A percentile compares a stretch with the other conserved stretches of the same genome.
Conservation (phyloP, 2,888 invertebrate genomes). For the Scaptomyza reducta region DNA sequence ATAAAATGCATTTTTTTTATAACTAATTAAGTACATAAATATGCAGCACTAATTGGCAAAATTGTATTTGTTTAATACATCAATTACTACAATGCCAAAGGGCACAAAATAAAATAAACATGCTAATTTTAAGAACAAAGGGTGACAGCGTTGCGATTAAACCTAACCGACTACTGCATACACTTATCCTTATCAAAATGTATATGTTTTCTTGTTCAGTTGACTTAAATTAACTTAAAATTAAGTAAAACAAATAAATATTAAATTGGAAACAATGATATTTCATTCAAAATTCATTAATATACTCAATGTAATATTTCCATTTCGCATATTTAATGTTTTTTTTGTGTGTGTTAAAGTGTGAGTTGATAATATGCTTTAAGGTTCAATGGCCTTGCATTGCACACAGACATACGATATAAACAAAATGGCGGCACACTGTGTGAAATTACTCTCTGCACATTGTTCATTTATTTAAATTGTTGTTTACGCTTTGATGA, state of each 20-base stretch:
- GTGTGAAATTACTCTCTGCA: conserved; percentile 2
- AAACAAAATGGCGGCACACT: conserved; percentile 44
- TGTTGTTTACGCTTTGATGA: conserved; percentile 22
- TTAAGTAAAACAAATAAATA: background rate
- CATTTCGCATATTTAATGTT: background rate
- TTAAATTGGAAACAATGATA: background rate
- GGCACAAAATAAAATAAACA: background rate
- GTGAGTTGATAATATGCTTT: conserved; percentile 12
- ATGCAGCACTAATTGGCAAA: conserved; percentile 1
- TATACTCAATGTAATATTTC: conserved; percentile 1
- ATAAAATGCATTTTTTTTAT: conserved; percentile 1
- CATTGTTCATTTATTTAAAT: conserved; percentile 44
- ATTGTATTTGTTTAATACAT: background rate
- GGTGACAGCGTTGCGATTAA: background rate
- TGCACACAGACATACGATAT: background rate
- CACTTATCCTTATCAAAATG: too few relatives aligned
- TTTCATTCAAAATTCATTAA: conserved; percentile 13
- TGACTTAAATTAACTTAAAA: too few relatives aligned
- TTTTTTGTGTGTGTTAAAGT: background rate
- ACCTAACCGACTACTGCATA: background rate
- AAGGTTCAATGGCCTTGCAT: conserved; percentile 42
- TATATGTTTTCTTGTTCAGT: too few relatives aligned
- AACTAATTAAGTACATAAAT: conserved; percentile 1
- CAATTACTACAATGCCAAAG: background rate
- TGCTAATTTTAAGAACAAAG: background rate